Conservation (phyloP, 2,797 vertebrate genomes). For the Sphenopsis melanotis region DNA sequence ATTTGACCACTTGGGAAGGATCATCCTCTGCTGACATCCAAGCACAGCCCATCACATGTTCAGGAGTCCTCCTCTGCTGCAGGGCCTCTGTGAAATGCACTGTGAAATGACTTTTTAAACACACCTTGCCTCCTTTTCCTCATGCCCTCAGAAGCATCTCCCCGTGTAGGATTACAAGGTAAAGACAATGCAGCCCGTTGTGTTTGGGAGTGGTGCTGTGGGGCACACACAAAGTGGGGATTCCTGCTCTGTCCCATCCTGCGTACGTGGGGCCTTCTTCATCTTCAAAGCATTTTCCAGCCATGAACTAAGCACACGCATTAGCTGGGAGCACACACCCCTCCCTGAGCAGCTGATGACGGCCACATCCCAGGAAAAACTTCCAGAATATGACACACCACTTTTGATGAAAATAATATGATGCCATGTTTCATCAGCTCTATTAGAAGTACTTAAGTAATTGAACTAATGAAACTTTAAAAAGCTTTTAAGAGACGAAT, state of each 20-base stretch:
- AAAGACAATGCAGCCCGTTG: not conserved
- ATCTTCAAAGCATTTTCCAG: conserved; percentile 53
- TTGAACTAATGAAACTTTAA: conserved; percentile 34
- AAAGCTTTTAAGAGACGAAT: not conserved
- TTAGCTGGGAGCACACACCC: conserved; percentile 6
- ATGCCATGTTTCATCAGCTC: conserved; percentile 35
- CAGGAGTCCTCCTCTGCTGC: not conserved
- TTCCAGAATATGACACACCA: conserved; percentile 26
- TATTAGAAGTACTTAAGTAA: conserved; percentile 48
- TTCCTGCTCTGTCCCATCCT: not conserved
- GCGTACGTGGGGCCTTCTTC: not conserved
- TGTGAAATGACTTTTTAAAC: not conserved
- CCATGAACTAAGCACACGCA: conserved; percentile 9
- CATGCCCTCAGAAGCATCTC: conserved; percentile 10
- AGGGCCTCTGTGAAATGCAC: not conserved
- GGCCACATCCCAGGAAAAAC: conserved; percentile 18
- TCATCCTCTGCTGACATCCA: accelerated
- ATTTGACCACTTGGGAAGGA: accelerated
- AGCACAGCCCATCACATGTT: accelerated
- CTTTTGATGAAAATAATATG: conserved; percentile 42
- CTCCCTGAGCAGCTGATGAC: not conserved
- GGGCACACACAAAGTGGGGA: not conserved
- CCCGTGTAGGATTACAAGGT: not conserved
- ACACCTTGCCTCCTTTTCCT: conserved; percentile 19
- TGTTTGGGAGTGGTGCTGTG: not conserved